These are phyloP conservation scores for Periparus ater DNA, from an alignment of 2,797 vertebrate genomes.

Conservation along the genomic window DNA sequence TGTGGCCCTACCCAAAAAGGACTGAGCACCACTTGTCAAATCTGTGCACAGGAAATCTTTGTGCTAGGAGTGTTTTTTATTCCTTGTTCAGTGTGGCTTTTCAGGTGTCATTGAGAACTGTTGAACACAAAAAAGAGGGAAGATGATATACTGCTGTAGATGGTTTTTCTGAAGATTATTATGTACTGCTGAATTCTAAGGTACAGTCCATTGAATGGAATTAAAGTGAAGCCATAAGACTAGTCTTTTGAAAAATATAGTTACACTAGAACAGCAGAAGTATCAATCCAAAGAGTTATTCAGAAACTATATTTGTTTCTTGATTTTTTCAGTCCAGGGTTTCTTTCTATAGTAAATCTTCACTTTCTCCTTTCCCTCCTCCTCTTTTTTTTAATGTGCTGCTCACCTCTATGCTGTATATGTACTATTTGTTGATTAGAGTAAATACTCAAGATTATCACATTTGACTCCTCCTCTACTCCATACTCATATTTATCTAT, in stretches of 20 bases:
- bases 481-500: background rate
- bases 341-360: background rate
- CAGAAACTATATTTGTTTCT: background rate
- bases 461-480: background rate
- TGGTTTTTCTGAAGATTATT: background rate
- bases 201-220: background rate
- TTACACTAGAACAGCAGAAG: background rate
- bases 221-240: background rate
- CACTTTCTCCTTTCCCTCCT: background rate
- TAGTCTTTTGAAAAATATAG: background rate
- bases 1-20: background rate
- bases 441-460: background rate
- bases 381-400: background rate
- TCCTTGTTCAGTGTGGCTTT: background rate
- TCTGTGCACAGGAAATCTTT: background rate
- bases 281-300: background rate
- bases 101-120: background rate
- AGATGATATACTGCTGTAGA: background rate
- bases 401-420: background rate
- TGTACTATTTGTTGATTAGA: background rate
- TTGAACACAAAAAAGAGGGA: background rate
- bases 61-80: background rate
- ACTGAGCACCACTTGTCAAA: background rate
- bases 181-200: background rate
- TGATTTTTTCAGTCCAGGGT: background rate